Evolutionary conservation across 2,113 vertebrate species (phyloP), one percentile per base, ranked within the genome.

Genomic region (Microcebus murinus): DNA sequence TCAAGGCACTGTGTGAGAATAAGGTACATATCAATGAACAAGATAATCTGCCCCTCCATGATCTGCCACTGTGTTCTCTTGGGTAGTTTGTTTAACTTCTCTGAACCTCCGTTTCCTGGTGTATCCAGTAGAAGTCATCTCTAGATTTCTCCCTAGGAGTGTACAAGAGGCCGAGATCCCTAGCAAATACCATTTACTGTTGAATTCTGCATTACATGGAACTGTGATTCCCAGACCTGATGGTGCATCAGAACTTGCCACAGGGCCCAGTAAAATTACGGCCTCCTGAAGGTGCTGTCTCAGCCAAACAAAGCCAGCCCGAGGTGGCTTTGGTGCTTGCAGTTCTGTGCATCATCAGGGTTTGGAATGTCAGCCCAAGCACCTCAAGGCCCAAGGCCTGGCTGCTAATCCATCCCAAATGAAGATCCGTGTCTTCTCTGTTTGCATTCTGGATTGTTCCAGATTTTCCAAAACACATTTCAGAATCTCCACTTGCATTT

Each of bases 161-260:
- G 0, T 27, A 18, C 25, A 5, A 45, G 63, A 36, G 20, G 9
- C 61, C 31, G 10, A 63, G n/a, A 42, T 21, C 36, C 68, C 63
- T 4, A 7, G 52, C 12, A 34, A 29, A 61, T 1, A 6, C 13
- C 2, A 1, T 4, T 25, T 1, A 6, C 13, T 2, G 2, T 4
- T 25, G 5, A n/a, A 34, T 15, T 50, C n/a, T 11, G 1, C 15
- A 14, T 57, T 57, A 11, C 34, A 34, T 4, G 20, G 18, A 39
- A 21, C 48, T 4, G 11, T 3, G 25, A 52, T 29, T 67, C 70
- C 57, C 31, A 70, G 23, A 14, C 34, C 81, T 3, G 4, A 3
- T 6, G 55, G 50, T 13, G 8, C 14, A 34, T 59, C 18, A 8
- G 50, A 71, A 31, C 25, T 34, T n/a, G 27, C 18, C 63, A 45